Evolutionary conservation across 2,797 vertebrate genomes (phyloP).

Genomic region (Vireo griseus): DNA sequence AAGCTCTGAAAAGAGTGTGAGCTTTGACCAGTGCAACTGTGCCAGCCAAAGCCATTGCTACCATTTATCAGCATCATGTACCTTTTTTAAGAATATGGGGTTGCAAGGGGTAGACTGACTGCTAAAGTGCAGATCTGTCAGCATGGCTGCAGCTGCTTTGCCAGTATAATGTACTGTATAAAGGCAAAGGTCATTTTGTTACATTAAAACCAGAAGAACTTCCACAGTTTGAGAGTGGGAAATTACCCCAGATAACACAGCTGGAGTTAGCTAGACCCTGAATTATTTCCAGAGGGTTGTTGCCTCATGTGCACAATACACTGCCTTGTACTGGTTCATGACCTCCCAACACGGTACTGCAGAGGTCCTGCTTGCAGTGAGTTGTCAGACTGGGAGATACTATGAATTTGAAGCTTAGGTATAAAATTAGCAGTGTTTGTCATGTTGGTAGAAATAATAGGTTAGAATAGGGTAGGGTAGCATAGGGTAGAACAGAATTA

Average conservation of each 20-base stretch:
- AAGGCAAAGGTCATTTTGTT: neutral
- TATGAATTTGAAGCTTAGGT: neutral
- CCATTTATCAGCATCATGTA: neutral
- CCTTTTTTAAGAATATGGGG: neutral
- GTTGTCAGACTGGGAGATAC: neutral
- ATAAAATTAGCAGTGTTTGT: neutral
- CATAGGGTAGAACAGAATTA: neutral
- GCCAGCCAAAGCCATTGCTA: neutral
- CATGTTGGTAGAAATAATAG: neutral
- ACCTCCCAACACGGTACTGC: neutral
- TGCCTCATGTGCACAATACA: accelerated
- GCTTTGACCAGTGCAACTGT: neutral
- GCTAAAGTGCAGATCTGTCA: neutral
- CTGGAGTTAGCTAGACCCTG: neutral
- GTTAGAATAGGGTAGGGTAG: neutral
- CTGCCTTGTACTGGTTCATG: neutral
- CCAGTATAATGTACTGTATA: neutral
- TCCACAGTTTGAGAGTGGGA: neutral
- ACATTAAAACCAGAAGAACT: neutral
- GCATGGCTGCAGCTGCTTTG: neutral
- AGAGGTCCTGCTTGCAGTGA: neutral
- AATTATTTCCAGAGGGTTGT: neutral
- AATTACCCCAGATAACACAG: neutral
- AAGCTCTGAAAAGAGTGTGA: neutral
- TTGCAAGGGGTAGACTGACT: neutral